Percentiles rank a stretch among this genome's conserved stretches.
Conservation (phyloP, 2,888 invertebrate genomes). For the Eupithecia tripunctaria region DNA sequence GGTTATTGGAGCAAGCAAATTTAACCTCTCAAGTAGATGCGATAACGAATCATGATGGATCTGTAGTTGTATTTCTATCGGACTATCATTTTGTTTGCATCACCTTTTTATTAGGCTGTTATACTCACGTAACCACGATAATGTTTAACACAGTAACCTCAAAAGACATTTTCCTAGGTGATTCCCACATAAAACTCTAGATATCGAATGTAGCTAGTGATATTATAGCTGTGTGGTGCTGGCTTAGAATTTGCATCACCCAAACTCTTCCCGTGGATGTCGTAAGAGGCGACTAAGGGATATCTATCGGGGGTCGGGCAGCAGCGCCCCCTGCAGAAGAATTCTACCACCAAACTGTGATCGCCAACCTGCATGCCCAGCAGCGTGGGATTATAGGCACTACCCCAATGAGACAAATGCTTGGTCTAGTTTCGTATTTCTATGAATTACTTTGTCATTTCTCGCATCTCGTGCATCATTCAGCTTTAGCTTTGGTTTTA, state of each 20-base stretch:
- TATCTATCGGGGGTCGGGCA: no score
- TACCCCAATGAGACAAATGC: no score
- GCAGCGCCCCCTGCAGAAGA: no score
- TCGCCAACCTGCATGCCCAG: no score
- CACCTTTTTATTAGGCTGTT: not conserved
- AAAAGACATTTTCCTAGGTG: no score
- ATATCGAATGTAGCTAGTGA: not conserved
- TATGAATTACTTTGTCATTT: not conserved
- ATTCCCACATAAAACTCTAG: not conserved
- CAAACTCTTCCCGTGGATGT: no score
- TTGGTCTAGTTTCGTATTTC: no score
- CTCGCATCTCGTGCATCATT: not conserved
- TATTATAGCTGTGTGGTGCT: no score
- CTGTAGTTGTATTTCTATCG: conserved; percentile 10
- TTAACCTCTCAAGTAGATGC: conserved; percentile 15
- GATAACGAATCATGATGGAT: conserved; percentile 32
- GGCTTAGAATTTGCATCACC: no score
- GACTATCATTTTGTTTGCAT: not conserved
- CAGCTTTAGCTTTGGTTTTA: not conserved
- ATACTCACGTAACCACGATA: not conserved
- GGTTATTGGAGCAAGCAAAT: conserved; percentile 20
- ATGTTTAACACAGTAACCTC: not conserved
- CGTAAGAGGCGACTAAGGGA: no score
- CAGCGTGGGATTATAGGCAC: no score
- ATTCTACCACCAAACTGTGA: no score